These are phyloP conservation scores for Drosophila longiperda DNA, from an alignment of 2,888 invertebrate species.

Conservation along the genomic window DNA sequence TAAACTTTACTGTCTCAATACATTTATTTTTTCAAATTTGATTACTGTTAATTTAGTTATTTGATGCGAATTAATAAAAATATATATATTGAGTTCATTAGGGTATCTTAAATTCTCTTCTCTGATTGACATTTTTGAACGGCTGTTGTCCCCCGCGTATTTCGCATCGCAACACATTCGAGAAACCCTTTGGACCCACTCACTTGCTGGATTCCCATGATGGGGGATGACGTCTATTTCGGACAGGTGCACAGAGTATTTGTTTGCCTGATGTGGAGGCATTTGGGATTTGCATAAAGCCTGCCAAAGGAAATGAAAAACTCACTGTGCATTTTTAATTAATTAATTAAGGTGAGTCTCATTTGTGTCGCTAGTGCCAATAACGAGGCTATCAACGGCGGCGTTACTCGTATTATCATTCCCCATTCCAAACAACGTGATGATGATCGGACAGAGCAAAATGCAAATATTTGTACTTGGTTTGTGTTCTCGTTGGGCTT, in stretches of 20 bases:
- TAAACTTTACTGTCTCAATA: background rate
- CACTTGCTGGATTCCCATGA: conserved; percentile 18
- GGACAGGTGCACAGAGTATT: conserved; percentile 32
- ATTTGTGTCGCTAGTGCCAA: conserved; percentile 52
- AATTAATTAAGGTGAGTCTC: conserved; percentile 73
- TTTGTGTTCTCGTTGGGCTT: conserved; percentile 38
- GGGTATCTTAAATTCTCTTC: conserved; percentile 22
- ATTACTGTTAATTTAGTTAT: background rate
- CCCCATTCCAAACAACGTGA: conserved; percentile 64
- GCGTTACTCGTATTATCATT: conserved; percentile 27
- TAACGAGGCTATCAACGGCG: conserved; percentile 75
- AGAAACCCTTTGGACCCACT: conserved; percentile 36
- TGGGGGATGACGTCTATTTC: conserved; percentile 44
- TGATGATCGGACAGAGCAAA: conserved; percentile 49
- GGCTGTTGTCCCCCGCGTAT: conserved; percentile 25
- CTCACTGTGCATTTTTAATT: conserved; percentile 75
- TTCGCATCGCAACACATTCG: conserved; percentile 18
- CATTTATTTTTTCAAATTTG: background rate
- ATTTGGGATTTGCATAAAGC: conserved; percentile 68
- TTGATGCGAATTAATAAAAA: conserved; percentile 1
- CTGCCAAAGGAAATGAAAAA: conserved; percentile 39
- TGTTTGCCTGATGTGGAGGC: conserved; percentile 34
- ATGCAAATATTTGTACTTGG: conserved; percentile 72
- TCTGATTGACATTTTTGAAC: conserved; percentile 47
- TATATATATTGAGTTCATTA: background rate